A percentile compares a stretch with the other conserved stretches of the same genome.
Conservation (phyloP, 2,888 invertebrate genomes). For the Mylabris sibirica region DNA sequence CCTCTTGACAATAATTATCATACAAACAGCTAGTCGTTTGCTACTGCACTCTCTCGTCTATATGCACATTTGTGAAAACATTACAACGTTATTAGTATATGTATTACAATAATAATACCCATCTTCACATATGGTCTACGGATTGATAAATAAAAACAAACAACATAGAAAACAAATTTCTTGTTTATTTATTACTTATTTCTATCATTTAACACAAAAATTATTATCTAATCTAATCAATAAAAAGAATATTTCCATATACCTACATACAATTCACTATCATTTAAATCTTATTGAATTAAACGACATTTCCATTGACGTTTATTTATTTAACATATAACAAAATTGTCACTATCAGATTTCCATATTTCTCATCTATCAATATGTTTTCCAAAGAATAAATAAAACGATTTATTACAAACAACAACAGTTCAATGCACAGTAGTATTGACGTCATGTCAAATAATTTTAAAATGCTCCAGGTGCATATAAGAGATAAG, state of each 20-base stretch:
- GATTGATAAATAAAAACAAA: not conserved
- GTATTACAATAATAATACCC: too few species aligned
- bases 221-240: not conserved
- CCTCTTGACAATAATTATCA: conserved; percentile 24
- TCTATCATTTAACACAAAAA: not conserved
- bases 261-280: not conserved
- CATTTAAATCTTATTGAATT: not conserved
- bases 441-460: not conserved
- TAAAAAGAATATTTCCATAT: not conserved
- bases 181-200: not conserved
- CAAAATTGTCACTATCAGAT: not conserved
- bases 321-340: not conserved
- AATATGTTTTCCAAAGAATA: not conserved
- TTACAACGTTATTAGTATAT: not conserved
- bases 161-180: not conserved
- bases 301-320: not conserved
- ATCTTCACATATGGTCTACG: not conserved
- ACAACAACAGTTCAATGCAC: not conserved
- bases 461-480: not conserved
- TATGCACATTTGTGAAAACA: not conserved
- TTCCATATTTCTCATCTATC: not conserved
- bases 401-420: not conserved
- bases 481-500: not conserved
- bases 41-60: conserved; percentile 1
- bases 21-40: conserved; percentile 8